phyloP scores from a whole-genome alignment of 2,888 invertebrate species.

The Noctua comes region DNA sequence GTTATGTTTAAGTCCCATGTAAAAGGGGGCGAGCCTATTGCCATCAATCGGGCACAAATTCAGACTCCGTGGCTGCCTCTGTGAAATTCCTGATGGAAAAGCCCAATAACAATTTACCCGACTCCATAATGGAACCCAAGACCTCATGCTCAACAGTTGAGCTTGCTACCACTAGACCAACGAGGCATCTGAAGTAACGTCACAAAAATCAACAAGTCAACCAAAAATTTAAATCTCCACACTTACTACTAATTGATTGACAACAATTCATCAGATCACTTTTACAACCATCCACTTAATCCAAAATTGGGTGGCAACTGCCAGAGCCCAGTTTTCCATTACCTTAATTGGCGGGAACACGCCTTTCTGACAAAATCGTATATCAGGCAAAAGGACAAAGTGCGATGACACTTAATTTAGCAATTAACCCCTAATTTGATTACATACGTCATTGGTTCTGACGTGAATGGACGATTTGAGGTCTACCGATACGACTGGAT shows the following conservation, averaged over 20 bases:
- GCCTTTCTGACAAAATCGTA: slow-evolving; percentile 85
- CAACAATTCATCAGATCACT: slow-evolving; percentile 62
- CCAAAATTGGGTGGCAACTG: slow-evolving; percentile 51
- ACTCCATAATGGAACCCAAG: too few relatives aligned
- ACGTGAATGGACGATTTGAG: slow-evolving; percentile 68
- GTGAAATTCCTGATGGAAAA: too few relatives aligned
- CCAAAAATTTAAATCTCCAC: slow-evolving; percentile 32
- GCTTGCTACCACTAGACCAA: not conserved
- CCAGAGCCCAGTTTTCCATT: slow-evolving; percentile 66
- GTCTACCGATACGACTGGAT: slow-evolving; percentile 47
- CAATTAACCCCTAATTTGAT: slow-evolving; percentile 89
- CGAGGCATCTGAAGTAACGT: not conserved
- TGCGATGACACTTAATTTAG: slow-evolving; percentile 86
- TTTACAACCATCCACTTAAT: slow-evolving; percentile 60
- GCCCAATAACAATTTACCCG: too few relatives aligned
- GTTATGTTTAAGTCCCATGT: too few relatives aligned
- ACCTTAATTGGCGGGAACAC: slow-evolving; percentile 82
- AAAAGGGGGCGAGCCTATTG: too few relatives aligned
- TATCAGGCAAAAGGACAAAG: slow-evolving; percentile 85
- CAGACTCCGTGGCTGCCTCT: too few relatives aligned
- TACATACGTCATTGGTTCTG: slow-evolving; percentile 84
- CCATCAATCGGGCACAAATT: too few relatives aligned
- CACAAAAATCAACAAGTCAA: slow-evolving; percentile 30
- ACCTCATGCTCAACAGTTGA: too few relatives aligned
- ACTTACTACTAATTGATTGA: slow-evolving; percentile 64